phyloP scores from a whole-genome alignment of 2,797 vertebrate genomes.

The Sebastes umbrosus region DNA sequence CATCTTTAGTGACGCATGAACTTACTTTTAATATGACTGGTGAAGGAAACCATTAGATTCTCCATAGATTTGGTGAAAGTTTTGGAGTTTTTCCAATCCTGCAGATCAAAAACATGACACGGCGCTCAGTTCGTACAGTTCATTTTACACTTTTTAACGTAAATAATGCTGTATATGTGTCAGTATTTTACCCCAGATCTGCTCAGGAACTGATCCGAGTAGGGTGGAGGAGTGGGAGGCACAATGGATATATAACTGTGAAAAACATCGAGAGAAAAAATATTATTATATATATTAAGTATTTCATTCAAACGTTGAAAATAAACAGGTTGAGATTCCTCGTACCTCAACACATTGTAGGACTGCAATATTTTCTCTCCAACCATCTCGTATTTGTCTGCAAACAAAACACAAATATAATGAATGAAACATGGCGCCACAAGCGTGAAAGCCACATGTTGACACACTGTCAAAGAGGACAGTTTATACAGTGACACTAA shows the following conservation, averaged over 20 bases:
- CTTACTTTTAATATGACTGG: constrained; percentile 90
- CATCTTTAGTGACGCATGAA: neutral
- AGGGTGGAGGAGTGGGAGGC: constrained; percentile 91
- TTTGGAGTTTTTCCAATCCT: constrained; percentile 82
- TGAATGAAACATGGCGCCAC: neutral
- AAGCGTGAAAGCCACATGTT: neutral
- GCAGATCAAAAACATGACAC: constrained; percentile 40
- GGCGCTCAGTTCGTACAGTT: neutral
- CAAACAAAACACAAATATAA: constrained; percentile 16
- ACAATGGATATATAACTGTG: constrained; percentile 88
- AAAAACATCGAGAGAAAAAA: neutral
- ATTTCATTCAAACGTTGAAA: neutral
- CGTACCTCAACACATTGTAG: constrained; percentile 86
- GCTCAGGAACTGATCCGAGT: constrained; percentile 66
- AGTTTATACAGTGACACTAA: neutral
- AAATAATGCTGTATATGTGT: neutral
- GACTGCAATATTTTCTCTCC: constrained; percentile 88
- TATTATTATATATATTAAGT: neutral
- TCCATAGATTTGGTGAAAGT: constrained; percentile 91
- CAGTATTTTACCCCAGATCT: constrained; percentile 74
- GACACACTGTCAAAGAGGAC: neutral
- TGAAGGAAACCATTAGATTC: constrained; percentile 86
- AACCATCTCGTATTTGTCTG: constrained; percentile 86
- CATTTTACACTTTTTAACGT: neutral
- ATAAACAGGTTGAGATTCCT: neutral